Evolutionary conservation across 1,140 invertebrate genomes (phyloP), one percentile per base, ranked within the genome.

Genomic region (Oedothorax gibbosus): DNA sequence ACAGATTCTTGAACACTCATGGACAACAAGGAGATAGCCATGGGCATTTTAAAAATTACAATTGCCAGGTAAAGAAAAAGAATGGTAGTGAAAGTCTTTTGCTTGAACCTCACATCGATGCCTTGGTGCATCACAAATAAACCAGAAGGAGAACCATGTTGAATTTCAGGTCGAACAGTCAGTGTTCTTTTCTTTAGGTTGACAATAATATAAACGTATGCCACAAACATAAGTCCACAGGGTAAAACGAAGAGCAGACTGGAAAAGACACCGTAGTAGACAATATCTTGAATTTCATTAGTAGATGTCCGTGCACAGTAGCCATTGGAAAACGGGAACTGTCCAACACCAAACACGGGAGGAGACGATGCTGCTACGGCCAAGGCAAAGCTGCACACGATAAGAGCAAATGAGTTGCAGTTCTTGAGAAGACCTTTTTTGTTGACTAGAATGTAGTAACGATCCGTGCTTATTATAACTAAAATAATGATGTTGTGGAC

Each of bases 21-120:
- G 10, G 56, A 35, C 11, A 66, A 72, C 18, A 82, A n/a, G 0
- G 72, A 65, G 8, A 83, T 14, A 0, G 56, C 68, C 0, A 72
- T 14, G 2, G 81, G 81, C 7, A 83, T 7, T 50, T 75, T 83
- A 57, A 72, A 83, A 6, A 18, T 56, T 62, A 83, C 49, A 7
- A 53, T 49, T 7, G 72, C 81, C 1, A 56, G 11, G 15, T 75
- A 83, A 20, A 83, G 15, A 6, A 50, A 83, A 0, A 83, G 50
- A 15, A 83, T 76, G 6, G 81, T 83, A 0, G 60, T 54, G n/a
- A 83, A 83, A 6, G 81, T 83, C 60, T 83, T 83, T 15, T 68
- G 69, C 14, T 83, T 82, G 15, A 82, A 82, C 1, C 69, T 35
- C 14, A 69, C 56, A 20, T 82, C 49, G 50, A 83, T 53, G 18